A percentile compares a stretch with the other conserved stretches of the same genome.
Evolutionary conservation across 2,888 invertebrate species (phyloP).

Genomic region (Carterocephalus palaemon): DNA sequence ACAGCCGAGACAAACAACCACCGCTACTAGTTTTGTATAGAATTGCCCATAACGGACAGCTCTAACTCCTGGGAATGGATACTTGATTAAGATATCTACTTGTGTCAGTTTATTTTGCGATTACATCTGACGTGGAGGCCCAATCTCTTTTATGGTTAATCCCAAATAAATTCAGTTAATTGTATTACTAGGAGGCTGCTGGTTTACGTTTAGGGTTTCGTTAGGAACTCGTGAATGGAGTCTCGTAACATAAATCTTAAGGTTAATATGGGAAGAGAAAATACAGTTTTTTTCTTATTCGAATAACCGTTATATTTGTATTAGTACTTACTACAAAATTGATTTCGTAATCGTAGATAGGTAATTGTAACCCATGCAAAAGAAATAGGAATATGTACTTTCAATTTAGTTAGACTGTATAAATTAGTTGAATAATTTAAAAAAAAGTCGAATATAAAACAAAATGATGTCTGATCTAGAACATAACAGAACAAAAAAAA

Average conservation of each 20-base stretch:
- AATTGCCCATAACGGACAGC: conserved; percentile 67
- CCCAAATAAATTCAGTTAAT: conserved; percentile 41
- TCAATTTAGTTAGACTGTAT: too few relatives aligned
- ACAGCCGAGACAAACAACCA: conserved; percentile 59
- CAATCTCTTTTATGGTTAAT: conserved; percentile 66
- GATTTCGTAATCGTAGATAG: too few relatives aligned
- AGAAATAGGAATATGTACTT: too few relatives aligned
- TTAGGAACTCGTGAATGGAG: conserved; percentile 9
- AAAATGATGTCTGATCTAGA: too few relatives aligned
- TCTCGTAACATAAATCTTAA: conserved; percentile 7
- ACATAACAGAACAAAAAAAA: too few relatives aligned
- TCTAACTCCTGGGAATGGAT: conserved; percentile 68
- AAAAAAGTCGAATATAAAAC: too few relatives aligned
- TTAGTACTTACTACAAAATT: too few relatives aligned
- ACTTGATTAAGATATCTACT: conserved; percentile 73
- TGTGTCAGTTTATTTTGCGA: conserved; percentile 72
- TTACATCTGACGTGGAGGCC: conserved; percentile 66
- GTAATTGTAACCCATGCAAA: too few relatives aligned
- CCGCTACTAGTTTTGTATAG: conserved; percentile 59
- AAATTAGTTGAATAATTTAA: too few relatives aligned
- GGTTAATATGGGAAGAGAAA: conserved; percentile 7
- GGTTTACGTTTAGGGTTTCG: conserved; percentile 12
- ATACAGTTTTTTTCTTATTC: too few relatives aligned
- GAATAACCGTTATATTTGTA: too few relatives aligned
- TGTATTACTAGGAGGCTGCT: conserved; percentile 26